These are phyloP conservation scores for Drosophila albomicans DNA, from an alignment of 1,140 invertebrate genomes.

Conservation along the genomic window DNA sequence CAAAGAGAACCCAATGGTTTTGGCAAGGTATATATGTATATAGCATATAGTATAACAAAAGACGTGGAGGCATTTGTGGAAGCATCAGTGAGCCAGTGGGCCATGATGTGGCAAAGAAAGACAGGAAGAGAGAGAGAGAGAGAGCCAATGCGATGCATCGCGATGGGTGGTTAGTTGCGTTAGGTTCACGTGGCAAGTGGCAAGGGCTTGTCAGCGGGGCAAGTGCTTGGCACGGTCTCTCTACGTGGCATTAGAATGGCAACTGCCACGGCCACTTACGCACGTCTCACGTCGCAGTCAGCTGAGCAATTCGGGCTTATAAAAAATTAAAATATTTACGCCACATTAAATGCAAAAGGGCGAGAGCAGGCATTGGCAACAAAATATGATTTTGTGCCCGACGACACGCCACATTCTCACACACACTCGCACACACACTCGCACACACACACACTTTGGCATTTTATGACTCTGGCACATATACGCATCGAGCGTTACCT, in stretches of 20 bases:
- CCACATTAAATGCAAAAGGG: conserved; percentile 79
- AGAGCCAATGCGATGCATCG: conserved; percentile 16
- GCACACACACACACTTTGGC: background rate
- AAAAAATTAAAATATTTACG: conserved; percentile 82
- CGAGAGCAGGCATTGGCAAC: conserved; percentile 48
- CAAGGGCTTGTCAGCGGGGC: conserved; percentile 39
- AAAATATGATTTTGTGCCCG: conserved; percentile 75
- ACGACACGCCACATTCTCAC: conserved; percentile 30
- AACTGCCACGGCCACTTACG: conserved; percentile 80
- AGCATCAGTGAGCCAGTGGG: conserved; percentile 34
- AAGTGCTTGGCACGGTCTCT: conserved; percentile 44
- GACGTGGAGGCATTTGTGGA: conserved; percentile 55
- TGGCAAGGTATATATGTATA: conserved; percentile 18
- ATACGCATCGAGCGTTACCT: conserved; percentile 29
- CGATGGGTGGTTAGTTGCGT: background rate
- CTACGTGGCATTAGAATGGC: conserved; percentile 80
- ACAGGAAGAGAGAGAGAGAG: too few relatives aligned
- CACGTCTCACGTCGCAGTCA: conserved; percentile 73
- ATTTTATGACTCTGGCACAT: conserved; percentile 40
- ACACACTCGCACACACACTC: conserved; percentile 3
- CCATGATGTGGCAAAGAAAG: conserved; percentile 21
- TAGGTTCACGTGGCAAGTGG: conserved; percentile 22
- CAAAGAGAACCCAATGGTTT: conserved; percentile 7
- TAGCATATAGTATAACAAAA: conserved; percentile 25
- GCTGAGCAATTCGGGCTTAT: conserved; percentile 67